These are phyloP conservation scores for Crossoptilon crossoptilon DNA, from an alignment of 2,797 vertebrate genomes.

Conservation along the genomic window DNA sequence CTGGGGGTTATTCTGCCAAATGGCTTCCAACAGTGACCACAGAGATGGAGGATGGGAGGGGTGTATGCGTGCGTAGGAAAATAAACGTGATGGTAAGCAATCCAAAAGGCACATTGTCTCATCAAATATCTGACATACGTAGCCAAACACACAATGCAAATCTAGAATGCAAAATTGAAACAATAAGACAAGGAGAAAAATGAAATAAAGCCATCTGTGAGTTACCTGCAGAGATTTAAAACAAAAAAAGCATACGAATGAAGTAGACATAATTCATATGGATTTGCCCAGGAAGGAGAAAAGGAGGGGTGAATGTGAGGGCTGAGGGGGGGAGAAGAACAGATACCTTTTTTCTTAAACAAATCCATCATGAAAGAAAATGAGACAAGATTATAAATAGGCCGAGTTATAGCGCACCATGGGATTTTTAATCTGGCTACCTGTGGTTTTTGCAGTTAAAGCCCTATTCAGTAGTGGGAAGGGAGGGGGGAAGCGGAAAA, in stretches of 20 bases:
- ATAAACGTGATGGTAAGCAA: slow-evolving; percentile 77
- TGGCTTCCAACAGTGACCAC: slow-evolving; percentile 90
- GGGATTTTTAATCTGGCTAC: slow-evolving; percentile 87
- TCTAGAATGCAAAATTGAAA: slow-evolving; percentile 76
- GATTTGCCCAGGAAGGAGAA: slow-evolving; percentile 79
- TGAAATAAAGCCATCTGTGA: slow-evolving; percentile 72
- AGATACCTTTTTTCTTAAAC: slow-evolving; percentile 78
- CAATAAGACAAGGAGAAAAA: slow-evolving; percentile 72
- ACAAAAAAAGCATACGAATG: slow-evolving; percentile 79
- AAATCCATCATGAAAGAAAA: slow-evolving; percentile 85
- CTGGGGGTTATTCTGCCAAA: slow-evolving; percentile 88
- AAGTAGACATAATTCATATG: slow-evolving; percentile 79
- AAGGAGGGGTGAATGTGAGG: slow-evolving; percentile 76
- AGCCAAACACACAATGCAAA: slow-evolving; percentile 76
- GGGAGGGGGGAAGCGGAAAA: slow-evolving; percentile 48
- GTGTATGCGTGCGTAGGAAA: slow-evolving; percentile 55
- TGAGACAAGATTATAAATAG: slow-evolving; percentile 85
- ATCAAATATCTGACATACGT: slow-evolving; percentile 68
- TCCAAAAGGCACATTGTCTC: slow-evolving; percentile 75
- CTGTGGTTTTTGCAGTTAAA: slow-evolving; percentile 86
- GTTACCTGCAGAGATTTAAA: slow-evolving; percentile 84
- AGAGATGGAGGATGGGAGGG: slow-evolving; percentile 81
- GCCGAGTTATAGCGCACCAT: slow-evolving; percentile 81
- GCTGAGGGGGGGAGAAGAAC: slow-evolving; percentile 52
- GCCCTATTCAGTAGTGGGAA: slow-evolving; percentile 80